Base-by-base conservation (phyloP, 2,888 invertebrate genomes). In the Ochlodes sylvanus region DNA sequence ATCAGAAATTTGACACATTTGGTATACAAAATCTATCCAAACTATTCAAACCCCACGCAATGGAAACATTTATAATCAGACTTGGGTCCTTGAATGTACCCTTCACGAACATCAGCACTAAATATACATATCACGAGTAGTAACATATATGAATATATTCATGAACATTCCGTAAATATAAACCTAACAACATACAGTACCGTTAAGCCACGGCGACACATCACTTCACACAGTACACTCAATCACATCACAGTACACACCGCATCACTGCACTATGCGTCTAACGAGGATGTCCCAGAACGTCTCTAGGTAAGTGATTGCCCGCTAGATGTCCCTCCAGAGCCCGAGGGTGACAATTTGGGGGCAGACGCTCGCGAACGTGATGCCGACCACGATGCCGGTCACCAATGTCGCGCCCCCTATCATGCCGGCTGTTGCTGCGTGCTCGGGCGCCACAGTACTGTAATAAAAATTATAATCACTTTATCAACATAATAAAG, bases 341-440 rank as follows among this genome's bases (percentile, higher is more conserved):
- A 79, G 2, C 0, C 70, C 68, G 1, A 83, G 66, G 0, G 78
- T 70, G 0, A 96, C 95, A 21, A 97, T 77, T 74, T 88, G 83
- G 15, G 97, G 97, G 88, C 96, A 95, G 52, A 96, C 78, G 75
- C 96, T 94, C 0, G 97, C 95, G 83, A 97, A 96, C 0, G 86
- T 78, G 70, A 99, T 95, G n/a, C 99, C 99, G 9, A 91, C 80
- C 70, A 98, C 95, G 60, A 99, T 97, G 55, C 99, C 99, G 0
- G 98, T 96, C 41, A 99, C 96, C 1, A 99, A 94, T 79, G 96
- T 96, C 19, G 99, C 98, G 0, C 97, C 98, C 52, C 97, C 99
- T 86, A 98, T 97, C 99, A 99, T 99, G 68, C 99, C 99, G 0
- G 99, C 99, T 0, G 96, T 96, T 0, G 96, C 93, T 15, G 97